These are phyloP conservation scores for Anas platyrhynchos DNA, from an alignment of 2,113 vertebrate species.

Conservation along the genomic window DNA sequence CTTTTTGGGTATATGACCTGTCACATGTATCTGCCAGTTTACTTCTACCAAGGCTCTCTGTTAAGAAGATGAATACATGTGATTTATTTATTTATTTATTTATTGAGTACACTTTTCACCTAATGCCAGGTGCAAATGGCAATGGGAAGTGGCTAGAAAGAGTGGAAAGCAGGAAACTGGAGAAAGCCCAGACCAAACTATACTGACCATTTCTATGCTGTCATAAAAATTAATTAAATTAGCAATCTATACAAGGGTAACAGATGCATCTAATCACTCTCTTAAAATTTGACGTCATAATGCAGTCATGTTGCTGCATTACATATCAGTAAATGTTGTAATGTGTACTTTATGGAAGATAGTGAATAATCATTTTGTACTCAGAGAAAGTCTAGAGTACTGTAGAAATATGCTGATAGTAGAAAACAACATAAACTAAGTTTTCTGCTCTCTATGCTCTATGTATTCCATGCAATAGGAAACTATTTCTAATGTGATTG, in stretches of 20 bases:
- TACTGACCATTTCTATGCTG: not conserved
- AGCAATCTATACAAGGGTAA: not conserved
- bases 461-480: not conserved
- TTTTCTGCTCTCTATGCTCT: not conserved
- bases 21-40: not conserved
- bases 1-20: not conserved
- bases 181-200: not conserved
- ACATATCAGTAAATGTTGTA: not conserved
- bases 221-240: not conserved
- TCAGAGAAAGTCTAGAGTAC: not conserved
- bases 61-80: not conserved
- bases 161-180: not conserved
- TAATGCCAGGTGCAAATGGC: not conserved
- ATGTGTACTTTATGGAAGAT: not conserved
- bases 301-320: fast-evolving
- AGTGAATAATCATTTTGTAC: not conserved
- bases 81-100: not conserved
- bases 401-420: not conserved
- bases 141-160: not conserved
- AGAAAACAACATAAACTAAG: not conserved
- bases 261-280: not conserved
- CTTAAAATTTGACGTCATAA: not conserved
- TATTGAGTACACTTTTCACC: not conserved
- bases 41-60: not conserved
- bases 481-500: not conserved